Conservation (phyloP, 2,113 vertebrate species). For the Malurus melanocephalus region DNA sequence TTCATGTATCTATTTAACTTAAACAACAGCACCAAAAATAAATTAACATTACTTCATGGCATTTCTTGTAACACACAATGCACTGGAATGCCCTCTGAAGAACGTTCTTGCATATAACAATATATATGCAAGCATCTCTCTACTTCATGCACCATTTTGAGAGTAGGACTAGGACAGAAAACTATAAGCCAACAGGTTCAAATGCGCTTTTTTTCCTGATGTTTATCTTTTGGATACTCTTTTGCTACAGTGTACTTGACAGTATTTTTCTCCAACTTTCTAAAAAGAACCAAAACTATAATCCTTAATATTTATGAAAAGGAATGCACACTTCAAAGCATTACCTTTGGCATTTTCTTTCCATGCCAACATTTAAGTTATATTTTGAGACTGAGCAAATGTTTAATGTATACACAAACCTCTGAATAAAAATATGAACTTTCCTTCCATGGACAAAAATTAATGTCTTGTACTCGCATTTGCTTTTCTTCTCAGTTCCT, state of each 20-base stretch:
- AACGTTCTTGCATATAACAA: neutral
- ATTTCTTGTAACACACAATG: neutral
- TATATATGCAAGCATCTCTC: neutral
- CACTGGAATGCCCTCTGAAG: neutral
- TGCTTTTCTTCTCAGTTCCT: neutral
- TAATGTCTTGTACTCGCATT: neutral
- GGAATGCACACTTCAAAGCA: constrained; percentile 11
- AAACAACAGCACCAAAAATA: constrained; percentile 13
- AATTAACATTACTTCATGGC: neutral
- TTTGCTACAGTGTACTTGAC: constrained; percentile 18
- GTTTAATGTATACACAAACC: constrained; percentile 9
- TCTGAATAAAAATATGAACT: constrained; percentile 23
- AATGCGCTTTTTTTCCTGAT: constrained; percentile 30
- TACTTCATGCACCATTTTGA: neutral
- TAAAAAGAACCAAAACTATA: neutral
- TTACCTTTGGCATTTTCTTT: constrained; percentile 47
- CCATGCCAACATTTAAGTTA: constrained; percentile 3
- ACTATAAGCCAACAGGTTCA: neutral
- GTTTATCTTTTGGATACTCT: constrained; percentile 42
- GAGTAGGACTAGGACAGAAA: neutral
- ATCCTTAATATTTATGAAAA: constrained; percentile 45
- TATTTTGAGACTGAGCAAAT: constrained; percentile 8
- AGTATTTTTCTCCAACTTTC: constrained; percentile 26
- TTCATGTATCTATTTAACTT: constrained; percentile 20
- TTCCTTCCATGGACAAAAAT: constrained; percentile 35